Evolutionary conservation across 2,113 vertebrate genomes (phyloP), one percentile per base, ranked within the genome.

Genomic region (Myotis brandtii): DNA sequence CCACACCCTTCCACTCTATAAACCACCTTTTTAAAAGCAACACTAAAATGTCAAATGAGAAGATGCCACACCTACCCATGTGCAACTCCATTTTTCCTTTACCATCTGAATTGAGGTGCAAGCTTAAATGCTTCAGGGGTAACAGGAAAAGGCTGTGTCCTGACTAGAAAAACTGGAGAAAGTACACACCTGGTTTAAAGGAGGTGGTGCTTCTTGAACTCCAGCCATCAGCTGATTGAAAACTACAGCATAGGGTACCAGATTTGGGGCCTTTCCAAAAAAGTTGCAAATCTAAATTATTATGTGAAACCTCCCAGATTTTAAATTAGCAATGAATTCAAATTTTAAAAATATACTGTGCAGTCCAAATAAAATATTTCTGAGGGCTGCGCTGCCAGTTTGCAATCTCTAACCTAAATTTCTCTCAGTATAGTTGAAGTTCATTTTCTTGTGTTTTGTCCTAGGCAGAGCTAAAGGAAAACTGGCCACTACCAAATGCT

Each of bases 81-180:
- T 34, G 25, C 66, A 76, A 48, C 25, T 85, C 70, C 83, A 30
- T 76, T 91, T 67, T 72, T 86, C 76, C 43, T 88, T 90, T 91
- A 76, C 30, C 34, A 43, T 59, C 1, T 34, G 20, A 90, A 95
- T 27, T 9, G 3, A 95, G 11, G 25, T 34, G n/a, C 11, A 80
- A 91, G 81, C 16, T 66, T 30, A 23, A 37, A 56, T 59, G 50
- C 20, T 52, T 66, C 40, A 37, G 5, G 34, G 25, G 12, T 34
- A 95, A 95, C 6, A 64, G 37, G 43, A 64, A 87, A 91, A 34
- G 34, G 40, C 27, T 86, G 37, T 72, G 43, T 62, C 81, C 48
- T 48, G 11, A 67, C 37, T 37, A 18, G 70, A 88, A 81, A 81
- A 81, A 79, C 17, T 30, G 9, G 46, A 80, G 18, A 67, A 43